A percentile compares a stretch with the other conserved stretches of the same genome.
phyloP scores from a whole-genome alignment of 2,113 vertebrate genomes.

The Trogon melanurus region DNA sequence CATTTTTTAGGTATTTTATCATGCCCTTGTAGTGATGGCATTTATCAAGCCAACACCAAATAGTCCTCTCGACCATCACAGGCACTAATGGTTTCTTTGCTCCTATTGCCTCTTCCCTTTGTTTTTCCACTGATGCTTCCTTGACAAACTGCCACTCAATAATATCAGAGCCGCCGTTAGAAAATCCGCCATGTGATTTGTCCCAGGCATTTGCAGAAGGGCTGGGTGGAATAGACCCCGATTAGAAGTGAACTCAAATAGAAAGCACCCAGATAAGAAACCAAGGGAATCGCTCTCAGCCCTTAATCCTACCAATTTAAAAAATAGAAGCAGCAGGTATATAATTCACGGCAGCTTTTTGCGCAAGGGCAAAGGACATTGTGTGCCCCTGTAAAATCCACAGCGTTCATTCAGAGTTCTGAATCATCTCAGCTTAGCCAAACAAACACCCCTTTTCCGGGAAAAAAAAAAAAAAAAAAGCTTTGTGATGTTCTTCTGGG shows the following conservation, averaged over 20 bases:
- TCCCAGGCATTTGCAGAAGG: not conserved
- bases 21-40: not conserved
- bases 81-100: not conserved
- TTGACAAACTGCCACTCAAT: not conserved
- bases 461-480: accelerated
- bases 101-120: not conserved
- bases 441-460: not conserved
- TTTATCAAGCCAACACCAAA: constrained; percentile 8
- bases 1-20: not conserved
- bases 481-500: not conserved
- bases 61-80: not conserved
- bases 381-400: not conserved
- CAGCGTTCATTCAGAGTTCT: not conserved
- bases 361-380: not conserved
- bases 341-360: not conserved
- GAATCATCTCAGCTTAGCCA: not conserved
- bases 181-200: not conserved
- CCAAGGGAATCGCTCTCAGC: not conserved
- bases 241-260: not conserved
- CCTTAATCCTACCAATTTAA: constrained; percentile 25
- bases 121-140: not conserved
- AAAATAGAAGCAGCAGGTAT: not conserved
- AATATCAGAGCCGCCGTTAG: not conserved
- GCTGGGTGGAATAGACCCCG: not conserved
- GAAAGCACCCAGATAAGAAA: not conserved